A percentile compares a stretch with the other conserved stretches of the same genome.
Evolutionary conservation across 2,113 vertebrate species (phyloP).

Genomic region (Eulemur rufifrons): DNA sequence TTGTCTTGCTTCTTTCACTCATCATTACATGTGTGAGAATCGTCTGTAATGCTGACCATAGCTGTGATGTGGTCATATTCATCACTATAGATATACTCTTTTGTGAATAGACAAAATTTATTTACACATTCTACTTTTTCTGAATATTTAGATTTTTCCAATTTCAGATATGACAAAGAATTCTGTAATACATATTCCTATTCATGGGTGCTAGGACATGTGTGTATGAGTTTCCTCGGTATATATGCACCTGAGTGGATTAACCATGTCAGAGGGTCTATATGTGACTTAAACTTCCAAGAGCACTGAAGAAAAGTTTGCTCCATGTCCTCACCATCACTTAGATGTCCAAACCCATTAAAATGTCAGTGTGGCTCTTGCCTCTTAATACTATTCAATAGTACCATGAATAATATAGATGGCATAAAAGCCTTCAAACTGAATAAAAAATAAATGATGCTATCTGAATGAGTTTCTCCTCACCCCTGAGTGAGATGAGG

Average conservation of each 20-base stretch:
- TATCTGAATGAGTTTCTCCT: background rate
- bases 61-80: background rate
- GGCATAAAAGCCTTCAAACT: background rate
- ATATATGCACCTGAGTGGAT: background rate
- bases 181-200: background rate
- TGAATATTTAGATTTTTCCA: background rate
- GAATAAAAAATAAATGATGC: background rate
- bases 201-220: background rate
- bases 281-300: background rate
- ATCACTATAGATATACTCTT: background rate
- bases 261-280: background rate
- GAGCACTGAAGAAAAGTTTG: background rate
- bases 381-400: background rate
- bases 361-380: background rate
- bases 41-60: background rate
- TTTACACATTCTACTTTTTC: background rate
- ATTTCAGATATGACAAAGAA: background rate
- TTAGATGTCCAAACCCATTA: background rate
- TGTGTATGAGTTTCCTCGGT: background rate
- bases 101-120: background rate
- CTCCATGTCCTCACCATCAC: background rate
- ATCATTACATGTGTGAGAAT: background rate
- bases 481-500: background rate
- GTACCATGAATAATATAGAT: background rate
- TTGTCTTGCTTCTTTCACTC: background rate